phyloP scores from a whole-genome alignment of 2,888 invertebrate genomes.

The Atherix ibis region DNA sequence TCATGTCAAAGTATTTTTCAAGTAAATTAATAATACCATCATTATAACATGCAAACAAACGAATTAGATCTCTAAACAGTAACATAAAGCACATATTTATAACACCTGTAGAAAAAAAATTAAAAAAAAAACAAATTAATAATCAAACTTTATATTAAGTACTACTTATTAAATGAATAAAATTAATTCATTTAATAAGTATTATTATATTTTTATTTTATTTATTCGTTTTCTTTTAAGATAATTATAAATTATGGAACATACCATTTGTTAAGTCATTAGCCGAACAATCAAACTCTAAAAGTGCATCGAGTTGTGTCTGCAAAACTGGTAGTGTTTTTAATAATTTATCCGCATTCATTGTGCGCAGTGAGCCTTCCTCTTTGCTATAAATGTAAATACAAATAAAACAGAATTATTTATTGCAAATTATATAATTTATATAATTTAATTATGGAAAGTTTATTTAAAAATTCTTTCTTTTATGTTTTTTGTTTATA shows the following conservation, averaged over 20 bases:
- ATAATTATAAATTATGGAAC: slow-evolving; percentile 23
- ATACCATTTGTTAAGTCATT: slow-evolving; percentile 85
- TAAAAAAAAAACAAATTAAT: background rate
- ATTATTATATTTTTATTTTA: too few relatives aligned
- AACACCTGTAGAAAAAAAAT: slow-evolving; percentile 40
- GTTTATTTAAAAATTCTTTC: background rate
- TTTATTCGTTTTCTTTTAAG: slow-evolving; percentile 2
- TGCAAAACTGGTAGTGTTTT: slow-evolving; percentile 94
- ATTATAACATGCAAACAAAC: slow-evolving; percentile 98
- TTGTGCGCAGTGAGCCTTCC: slow-evolving; percentile 89
- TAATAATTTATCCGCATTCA: slow-evolving; percentile 92
- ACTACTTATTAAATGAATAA: too few relatives aligned
- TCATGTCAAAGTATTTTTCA: slow-evolving; percentile 99
- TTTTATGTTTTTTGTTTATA: too few relatives aligned
- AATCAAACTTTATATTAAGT: background rate
- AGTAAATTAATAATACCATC: slow-evolving; percentile 97
- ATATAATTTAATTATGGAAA: background rate
- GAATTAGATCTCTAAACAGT: slow-evolving; percentile 95
- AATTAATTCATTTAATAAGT: too few relatives aligned
- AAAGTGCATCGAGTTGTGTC: slow-evolving; percentile 81
- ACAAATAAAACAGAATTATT: too few relatives aligned
- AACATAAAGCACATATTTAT: slow-evolving; percentile 99
- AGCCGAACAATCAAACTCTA: slow-evolving; percentile 94
- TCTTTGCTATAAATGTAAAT: slow-evolving; percentile 60
- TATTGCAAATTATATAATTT: background rate